These are phyloP conservation scores for Apodemia zela DNA, from an alignment of 2,888 invertebrate species.

Conservation along the genomic window DNA sequence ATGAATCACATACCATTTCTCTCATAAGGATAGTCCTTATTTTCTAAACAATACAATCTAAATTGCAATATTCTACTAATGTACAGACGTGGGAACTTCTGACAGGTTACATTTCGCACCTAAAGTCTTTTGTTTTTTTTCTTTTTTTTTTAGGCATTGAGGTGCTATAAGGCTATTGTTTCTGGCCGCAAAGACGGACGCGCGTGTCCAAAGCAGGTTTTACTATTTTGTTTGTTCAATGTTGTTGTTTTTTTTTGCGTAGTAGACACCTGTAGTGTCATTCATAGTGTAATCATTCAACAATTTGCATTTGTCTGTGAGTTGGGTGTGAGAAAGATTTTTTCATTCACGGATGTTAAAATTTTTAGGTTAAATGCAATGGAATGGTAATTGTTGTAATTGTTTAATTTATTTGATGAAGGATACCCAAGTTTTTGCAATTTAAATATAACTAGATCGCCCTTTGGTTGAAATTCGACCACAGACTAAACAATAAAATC, in stretches of 20 bases:
- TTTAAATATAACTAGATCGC: no score
- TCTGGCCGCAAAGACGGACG: constrained; percentile 65
- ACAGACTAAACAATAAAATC: no score
- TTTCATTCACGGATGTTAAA: constrained; percentile 15
- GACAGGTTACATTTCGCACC: constrained; percentile 10
- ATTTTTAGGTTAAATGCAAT: background rate
- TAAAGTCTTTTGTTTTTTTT: constrained; percentile 20
- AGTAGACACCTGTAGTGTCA: constrained; percentile 69
- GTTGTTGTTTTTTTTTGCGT: constrained; percentile 43
- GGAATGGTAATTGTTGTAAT: background rate
- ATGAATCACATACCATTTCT: background rate
- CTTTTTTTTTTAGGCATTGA: constrained; percentile 44
- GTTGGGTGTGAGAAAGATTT: constrained; percentile 32
- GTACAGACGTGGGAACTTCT: constrained; percentile 24
- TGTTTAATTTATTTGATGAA: no score
- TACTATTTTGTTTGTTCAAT: constrained; percentile 55
- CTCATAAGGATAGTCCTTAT: background rate
- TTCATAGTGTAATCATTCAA: constrained; percentile 45
- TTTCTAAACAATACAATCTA: background rate
- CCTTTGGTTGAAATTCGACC: no score
- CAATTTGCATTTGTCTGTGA: constrained; percentile 31
- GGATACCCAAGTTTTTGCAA: no score
- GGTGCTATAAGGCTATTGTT: constrained; percentile 53
- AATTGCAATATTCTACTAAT: background rate
- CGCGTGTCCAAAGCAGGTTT: constrained; percentile 69